These are phyloP conservation scores for Pteruthius melanotis DNA, from an alignment of 2,113 vertebrate genomes.

Conservation along the genomic window DNA sequence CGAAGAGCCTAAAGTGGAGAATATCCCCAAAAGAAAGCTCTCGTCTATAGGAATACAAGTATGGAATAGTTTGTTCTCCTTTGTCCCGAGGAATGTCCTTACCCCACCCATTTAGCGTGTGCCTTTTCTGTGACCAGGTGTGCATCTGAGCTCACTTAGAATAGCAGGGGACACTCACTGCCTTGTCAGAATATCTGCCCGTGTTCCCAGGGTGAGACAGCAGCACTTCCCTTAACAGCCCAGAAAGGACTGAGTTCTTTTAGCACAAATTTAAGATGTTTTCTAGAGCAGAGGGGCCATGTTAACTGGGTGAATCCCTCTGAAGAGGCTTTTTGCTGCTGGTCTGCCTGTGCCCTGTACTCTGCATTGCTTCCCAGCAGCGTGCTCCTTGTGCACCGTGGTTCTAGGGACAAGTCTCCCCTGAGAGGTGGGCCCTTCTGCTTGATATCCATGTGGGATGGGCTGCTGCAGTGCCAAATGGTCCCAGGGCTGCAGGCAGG, in stretches of 20 bases:
- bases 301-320: background rate
- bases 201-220: background rate
- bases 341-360: background rate
- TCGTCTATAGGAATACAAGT: constrained; percentile 99
- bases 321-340: background rate
- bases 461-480: background rate
- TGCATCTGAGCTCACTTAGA: constrained; percentile 13
- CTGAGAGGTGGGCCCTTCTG: background rate
- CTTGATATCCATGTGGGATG: background rate
- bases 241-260: background rate
- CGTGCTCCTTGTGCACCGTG: background rate
- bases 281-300: background rate
- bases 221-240: background rate
- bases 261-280: background rate
- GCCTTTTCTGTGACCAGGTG: constrained; percentile 59
- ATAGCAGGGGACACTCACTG: background rate
- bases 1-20: constrained; percentile 81
- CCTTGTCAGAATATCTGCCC: background rate
- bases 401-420: background rate
- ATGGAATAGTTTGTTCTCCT: constrained; percentile 61
- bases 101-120: background rate
- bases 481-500: background rate
- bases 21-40: constrained; percentile 90
- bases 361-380: background rate
- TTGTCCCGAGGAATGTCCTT: constrained; percentile 42